Evolutionary conservation across 2,797 vertebrate species (phyloP).

Genomic region (Paedocypris micromegethes): DNA sequence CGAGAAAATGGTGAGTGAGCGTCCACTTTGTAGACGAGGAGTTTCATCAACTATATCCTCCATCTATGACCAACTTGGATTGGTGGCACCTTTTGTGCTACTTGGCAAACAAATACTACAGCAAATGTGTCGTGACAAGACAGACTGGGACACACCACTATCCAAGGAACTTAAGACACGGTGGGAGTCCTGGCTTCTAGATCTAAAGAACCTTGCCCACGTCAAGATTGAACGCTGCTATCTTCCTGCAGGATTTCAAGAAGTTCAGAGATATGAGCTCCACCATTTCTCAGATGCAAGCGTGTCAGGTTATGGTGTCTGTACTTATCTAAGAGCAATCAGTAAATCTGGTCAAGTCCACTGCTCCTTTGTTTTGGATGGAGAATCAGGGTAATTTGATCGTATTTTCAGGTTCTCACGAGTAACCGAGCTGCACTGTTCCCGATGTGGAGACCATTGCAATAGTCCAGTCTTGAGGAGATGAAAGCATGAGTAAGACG

Average conservation of each 20-base stretch:
- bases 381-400: too few species aligned
- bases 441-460: too few species aligned
- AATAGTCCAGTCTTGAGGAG: too few species aligned
- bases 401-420: too few species aligned
- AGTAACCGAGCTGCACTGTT: too few species aligned
- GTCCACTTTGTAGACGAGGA: background rate
- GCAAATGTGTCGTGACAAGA: background rate
- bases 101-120: background rate
- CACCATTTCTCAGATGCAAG: background rate
- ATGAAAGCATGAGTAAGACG: too few species aligned
- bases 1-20: background rate
- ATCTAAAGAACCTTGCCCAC: background rate
- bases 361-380: background rate
- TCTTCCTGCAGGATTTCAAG: background rate
- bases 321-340: background rate
- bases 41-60: background rate
- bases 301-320: background rate
- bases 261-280: background rate
- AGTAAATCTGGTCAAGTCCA: background rate
- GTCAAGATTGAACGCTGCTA: background rate
- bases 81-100: background rate
- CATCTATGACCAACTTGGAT: background rate
- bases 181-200: conserved; percentile 2
- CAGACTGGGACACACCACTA: background rate
- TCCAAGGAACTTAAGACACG: background rate